These are phyloP conservation scores for Cremastinae sp. DNA, from an alignment of 2,888 invertebrate genomes.

Conservation along the genomic window DNA sequence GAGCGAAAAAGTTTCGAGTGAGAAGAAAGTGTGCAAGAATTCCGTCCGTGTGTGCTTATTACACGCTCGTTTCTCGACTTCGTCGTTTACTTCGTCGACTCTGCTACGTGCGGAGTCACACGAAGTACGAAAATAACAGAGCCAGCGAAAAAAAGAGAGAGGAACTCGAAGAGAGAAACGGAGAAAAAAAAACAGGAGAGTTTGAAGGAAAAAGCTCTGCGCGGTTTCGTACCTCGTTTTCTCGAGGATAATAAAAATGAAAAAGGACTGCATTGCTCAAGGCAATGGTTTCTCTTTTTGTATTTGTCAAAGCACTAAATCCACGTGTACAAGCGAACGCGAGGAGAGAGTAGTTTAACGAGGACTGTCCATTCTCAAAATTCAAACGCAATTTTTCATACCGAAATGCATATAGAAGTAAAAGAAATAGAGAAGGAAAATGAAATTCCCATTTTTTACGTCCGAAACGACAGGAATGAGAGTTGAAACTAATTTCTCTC, in stretches of 20 bases:
- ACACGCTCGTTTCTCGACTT: conserved; percentile 28
- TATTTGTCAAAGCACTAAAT: conserved; percentile 27
- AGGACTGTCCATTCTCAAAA: neutral
- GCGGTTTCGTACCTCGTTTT: conserved; percentile 53
- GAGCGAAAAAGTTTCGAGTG: neutral
- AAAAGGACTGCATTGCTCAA: conserved; percentile 67
- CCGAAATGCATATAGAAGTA: neutral
- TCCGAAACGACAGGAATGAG: neutral
- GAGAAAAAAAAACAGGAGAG: neutral
- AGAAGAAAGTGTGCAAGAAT: conserved; percentile 28
- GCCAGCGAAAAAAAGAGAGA: conserved; percentile 2
- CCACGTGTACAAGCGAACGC: neutral
- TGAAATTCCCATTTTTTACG: conserved; percentile 13
- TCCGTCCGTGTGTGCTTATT: conserved; percentile 11
- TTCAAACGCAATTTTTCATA: conserved; percentile 16
- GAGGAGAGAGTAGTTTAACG: neutral
- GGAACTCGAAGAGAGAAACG: neutral
- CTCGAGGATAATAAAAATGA: conserved; percentile 65
- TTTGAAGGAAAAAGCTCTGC: neutral
- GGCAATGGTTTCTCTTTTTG: conserved; percentile 65
- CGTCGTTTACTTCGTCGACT: conserved; percentile 50
- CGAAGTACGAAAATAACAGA: conserved; percentile 42
- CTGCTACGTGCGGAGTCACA: conserved; percentile 53
- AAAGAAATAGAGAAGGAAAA: neutral
- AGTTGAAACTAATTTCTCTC: neutral